Base-by-base conservation (phyloP, 1,140 invertebrate species). In the Pogonus chalceus region DNA sequence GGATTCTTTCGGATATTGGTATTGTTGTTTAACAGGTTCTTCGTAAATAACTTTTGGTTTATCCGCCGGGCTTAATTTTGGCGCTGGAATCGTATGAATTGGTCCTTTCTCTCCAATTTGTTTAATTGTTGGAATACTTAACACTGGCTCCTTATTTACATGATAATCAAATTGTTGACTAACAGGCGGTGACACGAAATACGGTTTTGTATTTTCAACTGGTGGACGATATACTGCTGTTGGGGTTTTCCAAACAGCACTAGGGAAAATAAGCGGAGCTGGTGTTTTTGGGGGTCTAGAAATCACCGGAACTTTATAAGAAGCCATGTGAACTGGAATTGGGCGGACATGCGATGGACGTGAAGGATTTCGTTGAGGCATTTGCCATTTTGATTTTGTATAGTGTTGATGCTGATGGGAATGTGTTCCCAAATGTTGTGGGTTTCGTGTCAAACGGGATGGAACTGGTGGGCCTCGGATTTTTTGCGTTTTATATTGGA, bases 11-110 rank as follows among this genome's bases (percentile, higher is more conserved):
- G 23, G 12, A 9, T 21, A 20, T n/a, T 35, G 49, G 16, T 3
- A 60, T 10, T 4, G 3, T 4, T 43, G 37, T 43, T 43, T 43
- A 43, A 18, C 37, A 3, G 37, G 37, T 43, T 43, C 37, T 18
- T 43, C 37, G 18, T 10, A 16, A 12, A 43, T 43, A 7, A 43
- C 37, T 12, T 43, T 3, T 43, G 66, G 66, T 55, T 63, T 67
- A 56, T 69, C 66, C 2, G 61, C 60, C 3, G 53, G 55, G 49
- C 80, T 80, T n/a, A 87, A 70, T 70, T 89, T 88, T 7, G 87
- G 87, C 7, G 87, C 87, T 62, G 86, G 85, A 54, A 89, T 88
- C 2, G 85, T 88, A 65, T 88, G 85, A 64, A 88, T 88, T 1
- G 85, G 85, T 63, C 83, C 85, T 63, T 78, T 79, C 55, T 81